Base-by-base conservation (phyloP, 2,113 vertebrate genomes). In the Cololabis saira region DNA sequence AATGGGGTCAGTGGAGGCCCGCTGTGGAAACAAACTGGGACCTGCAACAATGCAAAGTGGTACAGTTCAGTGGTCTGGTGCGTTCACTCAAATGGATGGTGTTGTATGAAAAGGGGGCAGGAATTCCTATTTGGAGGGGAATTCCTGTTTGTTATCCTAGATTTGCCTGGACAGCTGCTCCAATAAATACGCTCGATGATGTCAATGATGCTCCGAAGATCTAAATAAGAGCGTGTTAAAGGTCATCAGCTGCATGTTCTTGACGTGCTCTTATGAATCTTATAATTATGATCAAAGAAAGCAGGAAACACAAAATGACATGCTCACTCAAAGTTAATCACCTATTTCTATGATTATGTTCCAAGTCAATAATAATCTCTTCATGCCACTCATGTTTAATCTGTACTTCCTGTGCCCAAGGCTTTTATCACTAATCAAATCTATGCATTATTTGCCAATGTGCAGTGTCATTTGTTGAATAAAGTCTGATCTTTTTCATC, bases 81-180 rank as follows among this genome's bases (percentile, higher is more conserved):
- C 53, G 27, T 45, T 12, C n/a, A 24, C 61, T 67, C 40, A 14
- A 49, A 12, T 59, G 44, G 45, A 49, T 30, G 58, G 58, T 67
- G 37, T 76, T 71, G 54, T 58, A 74, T 52, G 30, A 61, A 86
- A 84, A 21, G 63, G 66, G 63, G 81, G 48, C 75, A 76, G n/a
- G n/a, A n/a, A n/a, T n/a, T n/a, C n/a, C n/a, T n/a, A n/a, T n/a
- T n/a, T n/a, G n/a, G 24, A 4, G 48, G 75, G 70, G 75, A 76
- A 42, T 67, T 71, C 15, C 12, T 66, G 67, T 67, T 84, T 88
- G 76, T 86, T 69, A 78, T 82, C 72, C 72, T 71, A 61, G 56
- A 64, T 53, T 63, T 74, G 82, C 71, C 43, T 74, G 71, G 71
- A 33, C 67, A 60, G 41, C 14, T 67, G 56, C 68, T 16, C 56